phyloP scores from a whole-genome alignment of 2,797 vertebrate genomes.

The Brachymystax lenok region DNA sequence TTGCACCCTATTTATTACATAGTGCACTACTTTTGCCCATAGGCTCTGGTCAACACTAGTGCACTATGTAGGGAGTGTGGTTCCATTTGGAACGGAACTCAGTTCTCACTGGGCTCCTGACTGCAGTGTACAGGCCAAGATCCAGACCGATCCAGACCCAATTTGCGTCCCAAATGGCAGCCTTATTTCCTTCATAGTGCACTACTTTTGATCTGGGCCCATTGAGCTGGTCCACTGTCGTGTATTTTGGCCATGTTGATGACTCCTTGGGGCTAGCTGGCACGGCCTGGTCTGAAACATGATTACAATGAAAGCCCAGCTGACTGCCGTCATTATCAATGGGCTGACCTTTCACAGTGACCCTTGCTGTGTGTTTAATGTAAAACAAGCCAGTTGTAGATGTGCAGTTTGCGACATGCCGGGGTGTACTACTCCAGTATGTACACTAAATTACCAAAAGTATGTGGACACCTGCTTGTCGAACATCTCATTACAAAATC shows the following conservation, averaged over 20 bases:
- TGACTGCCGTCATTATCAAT: constrained; percentile 13
- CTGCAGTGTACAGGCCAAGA: background rate
- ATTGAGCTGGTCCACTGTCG: constrained; percentile 1
- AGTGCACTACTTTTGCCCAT: no score
- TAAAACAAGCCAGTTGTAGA: background rate
- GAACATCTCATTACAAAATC: no score
- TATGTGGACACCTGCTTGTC: no score
- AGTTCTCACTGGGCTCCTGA: background rate
- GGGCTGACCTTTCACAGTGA: constrained; percentile 14
- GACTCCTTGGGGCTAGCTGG: background rate
- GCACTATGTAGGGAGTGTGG: no score
- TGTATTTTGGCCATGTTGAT: constrained; percentile 17
- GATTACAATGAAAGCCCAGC: constrained; percentile 15
- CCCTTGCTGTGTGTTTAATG: constrained; percentile 1
- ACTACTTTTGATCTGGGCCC: background rate
- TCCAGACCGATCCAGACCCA: background rate
- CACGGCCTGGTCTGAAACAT: background rate
- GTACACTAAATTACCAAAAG: background rate
- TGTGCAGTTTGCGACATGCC: background rate
- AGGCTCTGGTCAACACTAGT: no score
- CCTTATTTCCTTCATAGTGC: background rate
- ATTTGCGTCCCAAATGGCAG: no score
- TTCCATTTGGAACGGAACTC: no score
- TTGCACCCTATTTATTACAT: no score
- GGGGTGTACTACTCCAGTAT: background rate